Percentiles rank a stretch among this genome's conserved stretches.
phyloP scores from a whole-genome alignment of 2,888 invertebrate species.

The Parnassius mnemosyne region DNA sequence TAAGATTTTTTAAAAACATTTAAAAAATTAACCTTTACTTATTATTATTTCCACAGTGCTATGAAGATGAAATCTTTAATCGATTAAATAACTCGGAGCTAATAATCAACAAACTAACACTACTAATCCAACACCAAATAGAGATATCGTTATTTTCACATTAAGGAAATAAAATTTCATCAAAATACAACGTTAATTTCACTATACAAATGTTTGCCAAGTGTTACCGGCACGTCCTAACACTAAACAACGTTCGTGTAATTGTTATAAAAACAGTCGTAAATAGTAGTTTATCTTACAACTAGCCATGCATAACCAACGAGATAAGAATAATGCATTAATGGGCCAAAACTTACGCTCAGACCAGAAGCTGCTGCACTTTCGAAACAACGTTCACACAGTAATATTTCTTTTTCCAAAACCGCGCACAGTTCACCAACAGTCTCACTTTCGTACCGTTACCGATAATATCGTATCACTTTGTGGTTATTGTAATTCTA shows the following conservation, averaged over 20 bases:
- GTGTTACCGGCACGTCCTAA: slow-evolving; percentile 1
- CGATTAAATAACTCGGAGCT: too few relatives aligned
- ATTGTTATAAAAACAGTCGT: slow-evolving; percentile 15
- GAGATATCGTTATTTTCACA: background rate
- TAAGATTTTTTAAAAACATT: too few relatives aligned
- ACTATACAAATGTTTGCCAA: background rate
- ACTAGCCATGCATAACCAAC: slow-evolving; percentile 17
- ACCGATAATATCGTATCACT: slow-evolving; percentile 68
- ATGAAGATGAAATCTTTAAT: too few relatives aligned
- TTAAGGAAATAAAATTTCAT: background rate
- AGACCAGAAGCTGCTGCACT: slow-evolving; percentile 34
- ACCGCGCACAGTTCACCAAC: slow-evolving; percentile 67
- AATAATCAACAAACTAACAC: too few relatives aligned
- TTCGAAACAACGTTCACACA: slow-evolving; percentile 41
- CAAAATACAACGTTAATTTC: background rate
- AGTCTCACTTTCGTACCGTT: slow-evolving; percentile 73
- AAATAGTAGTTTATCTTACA: slow-evolving; percentile 22
- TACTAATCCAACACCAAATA: too few relatives aligned
- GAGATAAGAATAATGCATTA: slow-evolving; percentile 35
- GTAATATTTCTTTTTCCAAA: slow-evolving; percentile 52
- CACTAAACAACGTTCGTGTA: background rate
- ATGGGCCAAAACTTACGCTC: slow-evolving; percentile 30
- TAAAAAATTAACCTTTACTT: too few relatives aligned
- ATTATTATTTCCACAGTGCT: too few relatives aligned
- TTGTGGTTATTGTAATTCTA: slow-evolving; percentile 74